A percentile compares a stretch with the other conserved stretches of the same genome.
Evolutionary conservation across 2,888 invertebrate species (phyloP).

Genomic region (Amblyjoppa proteus): DNA sequence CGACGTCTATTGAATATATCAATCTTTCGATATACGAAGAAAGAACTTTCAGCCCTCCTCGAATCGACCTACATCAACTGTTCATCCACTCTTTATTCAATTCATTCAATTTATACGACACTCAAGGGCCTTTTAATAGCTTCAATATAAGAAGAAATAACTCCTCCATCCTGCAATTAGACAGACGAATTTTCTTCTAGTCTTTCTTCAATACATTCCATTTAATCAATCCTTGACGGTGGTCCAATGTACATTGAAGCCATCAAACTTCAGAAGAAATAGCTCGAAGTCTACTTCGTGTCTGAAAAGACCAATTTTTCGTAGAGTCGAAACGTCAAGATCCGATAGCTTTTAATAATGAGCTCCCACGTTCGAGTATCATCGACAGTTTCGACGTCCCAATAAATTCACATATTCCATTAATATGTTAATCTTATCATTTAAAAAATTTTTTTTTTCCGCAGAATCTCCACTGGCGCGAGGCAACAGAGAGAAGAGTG

Average conservation of each 20-base stretch:
- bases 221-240: background rate
- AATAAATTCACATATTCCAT: background rate
- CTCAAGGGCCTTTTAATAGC: background rate
- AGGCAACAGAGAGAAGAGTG: conserved; percentile 80
- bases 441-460: background rate
- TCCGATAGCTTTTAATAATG: background rate
- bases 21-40: no score
- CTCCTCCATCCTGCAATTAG: background rate
- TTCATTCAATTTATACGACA: no score
- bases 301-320: background rate
- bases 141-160: background rate
- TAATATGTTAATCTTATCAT: background rate
- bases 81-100: no score
- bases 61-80: no score
- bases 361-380: background rate
- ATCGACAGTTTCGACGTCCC: background rate
- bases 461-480: conserved; percentile 86
- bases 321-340: no score
- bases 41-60: no score
- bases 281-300: no score
- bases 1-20: no score
- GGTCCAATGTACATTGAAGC: no score
- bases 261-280: background rate
- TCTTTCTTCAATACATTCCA: background rate
- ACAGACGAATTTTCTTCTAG: background rate